Conservation (phyloP, 2,113 vertebrate species). For the Terrapene triunguis region DNA sequence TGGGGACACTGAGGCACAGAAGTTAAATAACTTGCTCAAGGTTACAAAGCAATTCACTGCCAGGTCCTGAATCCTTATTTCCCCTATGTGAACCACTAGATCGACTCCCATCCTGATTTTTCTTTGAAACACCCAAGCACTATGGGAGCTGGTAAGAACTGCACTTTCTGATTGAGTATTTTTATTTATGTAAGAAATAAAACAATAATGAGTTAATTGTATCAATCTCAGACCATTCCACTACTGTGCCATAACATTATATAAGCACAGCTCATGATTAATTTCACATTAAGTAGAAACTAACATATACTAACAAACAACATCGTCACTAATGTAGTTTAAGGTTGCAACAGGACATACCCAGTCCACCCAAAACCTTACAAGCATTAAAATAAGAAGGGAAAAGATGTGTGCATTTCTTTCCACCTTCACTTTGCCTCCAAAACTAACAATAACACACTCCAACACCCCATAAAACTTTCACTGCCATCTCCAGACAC, state of each 20-base stretch:
- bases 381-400: constrained; percentile 17
- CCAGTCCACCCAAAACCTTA: constrained; percentile 11
- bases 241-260: background rate
- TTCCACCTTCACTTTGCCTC: background rate
- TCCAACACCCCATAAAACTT: background rate
- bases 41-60: constrained; percentile 22
- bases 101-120: constrained; percentile 37
- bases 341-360: background rate
- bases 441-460: rapidly evolving
- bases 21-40: background rate
- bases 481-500: background rate
- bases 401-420: background rate
- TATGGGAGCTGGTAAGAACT: background rate
- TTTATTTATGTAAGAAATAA: background rate
- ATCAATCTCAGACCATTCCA: background rate
- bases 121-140: constrained; percentile 24
- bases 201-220: no score
- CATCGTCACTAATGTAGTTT: background rate
- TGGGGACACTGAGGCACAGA: background rate
- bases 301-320: background rate
- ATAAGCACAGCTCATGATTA: background rate
- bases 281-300: background rate
- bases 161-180: background rate
- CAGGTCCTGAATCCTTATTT: constrained; percentile 1
- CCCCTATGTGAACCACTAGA: constrained; percentile 37